phyloP scores from a whole-genome alignment of 2,797 vertebrate species.

The Sebastes diaconus region DNA sequence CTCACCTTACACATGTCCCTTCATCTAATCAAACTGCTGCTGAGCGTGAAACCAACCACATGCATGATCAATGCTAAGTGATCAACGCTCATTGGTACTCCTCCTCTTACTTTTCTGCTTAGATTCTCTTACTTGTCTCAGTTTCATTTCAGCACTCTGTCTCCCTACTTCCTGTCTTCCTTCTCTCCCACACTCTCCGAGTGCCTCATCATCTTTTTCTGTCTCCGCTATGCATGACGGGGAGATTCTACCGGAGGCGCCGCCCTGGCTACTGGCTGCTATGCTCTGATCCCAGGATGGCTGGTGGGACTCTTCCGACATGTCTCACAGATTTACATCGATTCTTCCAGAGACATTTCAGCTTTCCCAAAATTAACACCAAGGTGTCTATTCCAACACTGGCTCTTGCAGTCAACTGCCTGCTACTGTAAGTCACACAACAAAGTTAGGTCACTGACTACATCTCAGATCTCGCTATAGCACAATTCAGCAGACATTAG shows the following conservation, averaged over 20 bases:
- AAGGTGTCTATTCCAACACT: not conserved
- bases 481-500: not conserved
- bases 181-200: conserved; percentile 35
- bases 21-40: conserved; percentile 29
- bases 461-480: not conserved
- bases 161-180: conserved; percentile 34
- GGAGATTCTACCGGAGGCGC: conserved; percentile 58
- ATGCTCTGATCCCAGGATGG: conserved; percentile 37
- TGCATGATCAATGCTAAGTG: not conserved
- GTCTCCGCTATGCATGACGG: conserved; percentile 43
- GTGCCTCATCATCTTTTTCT: conserved; percentile 68
- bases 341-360: conserved; percentile 44
- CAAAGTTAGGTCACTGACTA: not conserved
- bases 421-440: conserved; percentile 6
- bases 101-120: conserved; percentile 13
- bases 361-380: conserved; percentile 44
- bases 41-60: conserved; percentile 3
- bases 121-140: not conserved
- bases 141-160: conserved; percentile 21
- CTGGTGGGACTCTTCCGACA: conserved; percentile 27
- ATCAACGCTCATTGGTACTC: not conserved
- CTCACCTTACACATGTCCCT: conserved; percentile 42
- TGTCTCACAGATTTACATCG: conserved; percentile 48
- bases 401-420: conserved; percentile 7
- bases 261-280: conserved; percentile 49